A percentile compares a stretch with the other conserved stretches of the same genome.
phyloP scores from a whole-genome alignment of 2,113 vertebrate species.

The Tachuris rubrigastra region DNA sequence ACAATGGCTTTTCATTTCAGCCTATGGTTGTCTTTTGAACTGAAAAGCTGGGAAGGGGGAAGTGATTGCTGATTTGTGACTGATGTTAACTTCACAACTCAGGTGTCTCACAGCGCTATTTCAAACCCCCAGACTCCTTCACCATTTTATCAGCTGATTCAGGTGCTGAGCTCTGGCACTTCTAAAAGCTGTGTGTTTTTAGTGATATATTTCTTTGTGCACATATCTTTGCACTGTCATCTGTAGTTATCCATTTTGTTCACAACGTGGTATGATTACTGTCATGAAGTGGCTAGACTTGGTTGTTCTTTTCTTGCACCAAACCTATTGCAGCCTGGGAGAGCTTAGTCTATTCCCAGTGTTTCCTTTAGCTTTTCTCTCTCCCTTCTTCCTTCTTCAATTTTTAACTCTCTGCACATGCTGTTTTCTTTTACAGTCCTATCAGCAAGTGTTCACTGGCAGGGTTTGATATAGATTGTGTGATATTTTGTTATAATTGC shows the following conservation, averaged over 20 bases:
- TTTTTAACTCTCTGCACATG: background rate
- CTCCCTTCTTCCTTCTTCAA: background rate
- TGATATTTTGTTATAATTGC: background rate
- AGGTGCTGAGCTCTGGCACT: background rate
- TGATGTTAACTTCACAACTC: background rate
- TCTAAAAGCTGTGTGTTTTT: background rate
- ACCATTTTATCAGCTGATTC: background rate
- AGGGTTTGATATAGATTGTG: background rate
- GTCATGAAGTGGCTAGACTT: background rate
- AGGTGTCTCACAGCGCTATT: background rate
- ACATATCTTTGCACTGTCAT: background rate
- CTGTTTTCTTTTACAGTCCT: background rate
- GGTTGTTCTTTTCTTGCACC: background rate
- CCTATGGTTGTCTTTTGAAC: background rate
- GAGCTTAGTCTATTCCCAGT: background rate
- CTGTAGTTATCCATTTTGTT: background rate
- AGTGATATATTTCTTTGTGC: background rate
- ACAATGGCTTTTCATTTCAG: background rate
- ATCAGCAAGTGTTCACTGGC: background rate
- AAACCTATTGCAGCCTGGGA: background rate
- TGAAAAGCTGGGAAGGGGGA: background rate
- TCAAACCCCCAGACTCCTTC: background rate
- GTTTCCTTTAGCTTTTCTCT: background rate
- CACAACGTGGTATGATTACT: background rate
- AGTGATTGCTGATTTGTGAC: background rate